Evolutionary conservation across 2,797 vertebrate genomes (phyloP).

Genomic region (Pteronotus mesoamericanus): DNA sequence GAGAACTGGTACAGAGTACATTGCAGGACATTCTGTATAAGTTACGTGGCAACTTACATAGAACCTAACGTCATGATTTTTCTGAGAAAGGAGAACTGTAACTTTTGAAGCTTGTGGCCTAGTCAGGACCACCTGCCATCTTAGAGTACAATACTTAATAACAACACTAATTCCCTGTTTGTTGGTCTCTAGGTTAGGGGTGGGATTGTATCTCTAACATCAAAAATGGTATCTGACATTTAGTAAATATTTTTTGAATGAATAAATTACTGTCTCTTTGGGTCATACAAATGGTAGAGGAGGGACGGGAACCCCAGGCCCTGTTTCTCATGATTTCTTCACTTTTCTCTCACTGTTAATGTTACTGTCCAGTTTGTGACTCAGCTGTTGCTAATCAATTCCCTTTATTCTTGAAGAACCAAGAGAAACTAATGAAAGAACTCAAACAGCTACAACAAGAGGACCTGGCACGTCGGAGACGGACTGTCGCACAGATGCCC

Average conservation of each 20-base stretch:
- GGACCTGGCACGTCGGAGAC: conserved; percentile 88
- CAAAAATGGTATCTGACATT: background rate
- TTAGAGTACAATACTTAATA: background rate
- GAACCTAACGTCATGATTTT: background rate
- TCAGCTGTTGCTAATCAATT: background rate
- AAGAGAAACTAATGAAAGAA: conserved; percentile 87
- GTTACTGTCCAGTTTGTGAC: background rate
- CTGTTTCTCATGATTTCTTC: background rate
- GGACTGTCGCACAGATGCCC: conserved; percentile 85
- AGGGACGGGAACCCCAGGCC: background rate
- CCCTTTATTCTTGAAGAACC: conserved; percentile 83
- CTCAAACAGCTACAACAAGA: conserved; percentile 90
- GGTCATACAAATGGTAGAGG: background rate
- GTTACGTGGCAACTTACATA: background rate
- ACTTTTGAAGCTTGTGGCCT: background rate
- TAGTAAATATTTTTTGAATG: background rate
- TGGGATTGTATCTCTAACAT: background rate
- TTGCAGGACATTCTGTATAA: background rate
- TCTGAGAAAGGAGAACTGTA: background rate
- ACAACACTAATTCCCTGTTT: background rate
- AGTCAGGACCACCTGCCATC: background rate
- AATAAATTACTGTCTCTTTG: background rate
- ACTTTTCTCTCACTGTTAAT: background rate
- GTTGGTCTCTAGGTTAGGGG: background rate
- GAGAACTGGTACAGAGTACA: background rate